Conservation (phyloP, 1,140 invertebrate genomes). For the Leptinotarsa defecta region DNA sequence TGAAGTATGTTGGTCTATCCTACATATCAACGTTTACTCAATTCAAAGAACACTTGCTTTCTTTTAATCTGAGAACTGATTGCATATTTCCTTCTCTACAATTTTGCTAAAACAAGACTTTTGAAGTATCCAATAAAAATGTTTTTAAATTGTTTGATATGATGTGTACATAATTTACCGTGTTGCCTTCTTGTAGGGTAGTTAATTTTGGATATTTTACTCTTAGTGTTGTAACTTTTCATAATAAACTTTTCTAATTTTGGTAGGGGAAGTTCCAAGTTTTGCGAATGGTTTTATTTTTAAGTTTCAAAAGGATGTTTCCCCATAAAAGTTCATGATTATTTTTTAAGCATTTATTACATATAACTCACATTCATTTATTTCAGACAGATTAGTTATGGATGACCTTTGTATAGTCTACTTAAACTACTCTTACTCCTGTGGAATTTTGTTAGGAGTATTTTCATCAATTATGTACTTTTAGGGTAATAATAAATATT, state of each 20-base stretch:
- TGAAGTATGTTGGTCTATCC: background rate
- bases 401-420: conserved; percentile 34
- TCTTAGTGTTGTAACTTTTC: conserved; percentile 25
- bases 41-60: background rate
- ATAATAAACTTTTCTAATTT: conserved; percentile 11
- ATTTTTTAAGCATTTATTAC: background rate
- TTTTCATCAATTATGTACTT: conserved; percentile 45
- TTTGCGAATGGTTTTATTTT: conserved; percentile 13
- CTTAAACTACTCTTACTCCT: conserved; percentile 38
- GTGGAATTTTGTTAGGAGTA: conserved; percentile 35
- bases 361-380: conserved; percentile 3
- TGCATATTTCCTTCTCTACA: background rate
- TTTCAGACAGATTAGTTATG: conserved; percentile 13
- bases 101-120: background rate
- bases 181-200: conserved; percentile 41
- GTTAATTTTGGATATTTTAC: conserved; percentile 37
- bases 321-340: background rate
- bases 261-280: conserved; percentile 19
- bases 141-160: background rate
- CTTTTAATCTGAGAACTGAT: background rate
- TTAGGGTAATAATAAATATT: conserved; percentile 48
- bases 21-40: background rate
- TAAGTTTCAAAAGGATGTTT: conserved; percentile 6
- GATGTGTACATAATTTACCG: conserved; percentile 39
- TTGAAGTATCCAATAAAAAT: background rate